Base-by-base conservation (phyloP, 2,113 vertebrate species). In the Semicossyphus pulcher region DNA sequence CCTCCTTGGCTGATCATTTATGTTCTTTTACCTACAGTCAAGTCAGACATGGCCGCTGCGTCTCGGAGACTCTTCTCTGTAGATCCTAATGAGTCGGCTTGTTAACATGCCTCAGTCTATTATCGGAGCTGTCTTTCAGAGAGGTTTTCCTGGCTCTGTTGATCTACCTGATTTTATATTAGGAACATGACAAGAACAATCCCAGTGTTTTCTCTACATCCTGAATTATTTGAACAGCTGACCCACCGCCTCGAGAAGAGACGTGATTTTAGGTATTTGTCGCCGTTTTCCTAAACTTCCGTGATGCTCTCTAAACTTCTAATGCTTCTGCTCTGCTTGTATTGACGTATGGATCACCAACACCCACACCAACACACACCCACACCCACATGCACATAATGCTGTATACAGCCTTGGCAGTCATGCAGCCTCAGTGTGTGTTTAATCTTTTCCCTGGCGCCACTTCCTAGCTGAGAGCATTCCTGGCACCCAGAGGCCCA, bases 401-500 rank as follows among this genome's bases (percentile, higher is more conserved):
- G 59, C 32, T 20, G 21, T 72, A 76, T 62, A 80, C 72, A 78
- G 57, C 31, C n/a, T 25, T 79, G 81, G 77, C 71, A 77, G 79
- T 62, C 51, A 67, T 61, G 47, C 71, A 56, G 69, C 57, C 83
- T 54, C 86, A 79, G 75, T 85, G 87, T 88, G 86, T 80, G 80
- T 89, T 90, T 89, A 87, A 91, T 92, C 85, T 88, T 80, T 83
- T 91, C 83, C 80, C 85, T 91, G 89, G 88, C 85, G 85, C 89
- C 87, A 79, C 81, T 82, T 86, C 77, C 72, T 80, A 72, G 69
- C 87, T 73, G 84, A 84, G 88, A 91, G 86, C 84, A 84, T 91
- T 92, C 83, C 81, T 92, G 90, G 88, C 92, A 87, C 80, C 80
- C 75, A 71, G 87, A 86, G 81, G 88, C 84, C 83, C 65, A 62